These are phyloP conservation scores for Nemopilema nomurai DNA, from an alignment of 30 jellyfish, hydroid and myxozoan species.

Conservation along the genomic window DNA sequence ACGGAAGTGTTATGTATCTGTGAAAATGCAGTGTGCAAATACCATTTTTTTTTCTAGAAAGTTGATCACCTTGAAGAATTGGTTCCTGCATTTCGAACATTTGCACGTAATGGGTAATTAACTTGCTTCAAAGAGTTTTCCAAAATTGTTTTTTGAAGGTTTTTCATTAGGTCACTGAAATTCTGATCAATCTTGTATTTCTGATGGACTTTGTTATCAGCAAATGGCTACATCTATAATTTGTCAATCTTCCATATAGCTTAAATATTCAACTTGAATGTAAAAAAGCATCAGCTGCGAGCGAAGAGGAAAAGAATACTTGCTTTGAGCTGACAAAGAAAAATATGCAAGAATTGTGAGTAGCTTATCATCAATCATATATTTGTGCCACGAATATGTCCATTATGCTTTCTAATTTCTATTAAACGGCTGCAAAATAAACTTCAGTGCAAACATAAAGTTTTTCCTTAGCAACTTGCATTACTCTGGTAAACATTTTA, in stretches of 20 bases:
- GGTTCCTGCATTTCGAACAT: conserved; percentile 59
- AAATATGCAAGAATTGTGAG: conserved; percentile 76
- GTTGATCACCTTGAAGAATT: conserved; percentile 23
- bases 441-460: too few relatives aligned
- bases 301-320: conserved; percentile 51
- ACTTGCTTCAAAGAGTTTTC: too few relatives aligned
- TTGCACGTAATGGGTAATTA: conserved; percentile 68
- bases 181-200: background rate
- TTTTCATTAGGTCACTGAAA: too few relatives aligned
- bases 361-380: background rate
- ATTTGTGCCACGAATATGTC: too few relatives aligned
- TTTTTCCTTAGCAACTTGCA: too few relatives aligned
- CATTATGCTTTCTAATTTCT: too few relatives aligned
- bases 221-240: background rate
- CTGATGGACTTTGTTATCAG: background rate
- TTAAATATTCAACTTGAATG: conserved; percentile 42
- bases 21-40: too few relatives aligned
- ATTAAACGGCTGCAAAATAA: too few relatives aligned
- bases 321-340: conserved; percentile 61
- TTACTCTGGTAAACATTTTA: too few relatives aligned
- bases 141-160: too few relatives aligned
- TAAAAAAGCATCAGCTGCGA: conserved; percentile 41
- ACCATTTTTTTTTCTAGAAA: conserved; percentile 19
- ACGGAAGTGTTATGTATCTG: background rate
- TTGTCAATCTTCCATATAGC: conserved; percentile 12